Conservation (phyloP, 1,140 invertebrate species). For the Branchinecta lindahli region DNA sequence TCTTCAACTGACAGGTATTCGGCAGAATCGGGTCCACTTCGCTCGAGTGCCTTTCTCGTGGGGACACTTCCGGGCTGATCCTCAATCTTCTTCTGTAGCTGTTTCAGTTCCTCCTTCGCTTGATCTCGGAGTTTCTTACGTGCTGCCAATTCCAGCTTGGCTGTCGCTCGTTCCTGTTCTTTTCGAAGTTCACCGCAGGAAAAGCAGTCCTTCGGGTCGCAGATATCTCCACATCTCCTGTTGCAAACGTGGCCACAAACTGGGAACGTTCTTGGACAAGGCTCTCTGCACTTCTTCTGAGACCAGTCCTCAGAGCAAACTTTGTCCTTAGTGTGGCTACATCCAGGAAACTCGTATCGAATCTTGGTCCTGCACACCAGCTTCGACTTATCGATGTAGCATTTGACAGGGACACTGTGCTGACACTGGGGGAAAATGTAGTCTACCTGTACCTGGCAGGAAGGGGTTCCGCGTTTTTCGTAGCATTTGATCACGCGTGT, state of each 20-base stretch:
- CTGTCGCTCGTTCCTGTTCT: slow-evolving; percentile 2
- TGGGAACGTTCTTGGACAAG: background rate
- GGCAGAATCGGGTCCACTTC: background rate
- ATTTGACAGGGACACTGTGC: background rate
- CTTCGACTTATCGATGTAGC: background rate
- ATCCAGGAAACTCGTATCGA: background rate
- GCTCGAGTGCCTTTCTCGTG: background rate
- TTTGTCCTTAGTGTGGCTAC: background rate
- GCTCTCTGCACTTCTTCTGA: background rate
- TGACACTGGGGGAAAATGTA: background rate
- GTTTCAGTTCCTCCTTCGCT: background rate
- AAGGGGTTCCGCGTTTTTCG: background rate
- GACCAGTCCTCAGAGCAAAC: background rate
- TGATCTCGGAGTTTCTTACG: slow-evolving; percentile 8
- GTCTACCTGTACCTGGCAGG: background rate
- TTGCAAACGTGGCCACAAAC: slow-evolving; percentile 4
- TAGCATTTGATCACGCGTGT: background rate
- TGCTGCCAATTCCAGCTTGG: background rate
- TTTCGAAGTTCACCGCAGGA: background rate
- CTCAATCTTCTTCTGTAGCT: background rate
- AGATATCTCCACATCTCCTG: slow-evolving; percentile 9
- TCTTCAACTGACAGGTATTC: slow-evolving; percentile 17
- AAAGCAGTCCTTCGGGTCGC: background rate
- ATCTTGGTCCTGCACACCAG: background rate
- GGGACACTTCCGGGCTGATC: background rate